A percentile compares a stretch with the other conserved stretches of the same genome.
phyloP scores from a whole-genome alignment of 2,113 vertebrate genomes.

The Salvelinus alpinus region DNA sequence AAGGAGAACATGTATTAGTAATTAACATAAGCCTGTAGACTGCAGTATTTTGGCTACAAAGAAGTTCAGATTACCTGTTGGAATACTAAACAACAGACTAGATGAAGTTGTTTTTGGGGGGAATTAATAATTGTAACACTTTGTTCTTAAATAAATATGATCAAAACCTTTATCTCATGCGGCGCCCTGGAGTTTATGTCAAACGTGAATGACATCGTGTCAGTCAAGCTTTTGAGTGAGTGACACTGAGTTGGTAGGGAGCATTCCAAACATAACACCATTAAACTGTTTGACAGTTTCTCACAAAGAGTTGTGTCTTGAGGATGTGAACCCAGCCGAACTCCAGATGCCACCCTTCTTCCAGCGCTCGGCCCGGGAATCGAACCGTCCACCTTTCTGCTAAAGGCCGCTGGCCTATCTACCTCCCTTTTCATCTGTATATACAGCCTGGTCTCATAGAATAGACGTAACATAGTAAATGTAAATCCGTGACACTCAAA shows the following conservation, averaged over 20 bases:
- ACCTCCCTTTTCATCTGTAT: no score
- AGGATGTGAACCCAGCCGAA: no score
- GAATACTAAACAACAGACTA: background rate
- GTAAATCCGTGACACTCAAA: no score
- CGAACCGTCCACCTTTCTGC: no score
- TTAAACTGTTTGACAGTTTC: conserved; percentile 22
- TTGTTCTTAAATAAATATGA: background rate
- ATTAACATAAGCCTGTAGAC: background rate
- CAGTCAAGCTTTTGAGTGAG: background rate
- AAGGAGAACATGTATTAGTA: background rate
- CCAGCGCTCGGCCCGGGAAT: no score
- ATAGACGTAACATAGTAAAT: no score
- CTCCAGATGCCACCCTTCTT: no score
- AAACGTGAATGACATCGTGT: background rate
- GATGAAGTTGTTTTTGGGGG: background rate
- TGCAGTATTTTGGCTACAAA: background rate
- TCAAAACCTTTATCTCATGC: background rate
- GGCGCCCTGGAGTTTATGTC: background rate
- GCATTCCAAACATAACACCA: conserved; percentile 35
- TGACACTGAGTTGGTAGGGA: background rate
- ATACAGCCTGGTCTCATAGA: no score
- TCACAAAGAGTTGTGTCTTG: background rate
- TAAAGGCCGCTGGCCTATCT: no score
- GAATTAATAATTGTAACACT: background rate
- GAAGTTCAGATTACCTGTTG: background rate